Conservation (phyloP, 2,797 vertebrate species). For the Hirundo rustica region DNA sequence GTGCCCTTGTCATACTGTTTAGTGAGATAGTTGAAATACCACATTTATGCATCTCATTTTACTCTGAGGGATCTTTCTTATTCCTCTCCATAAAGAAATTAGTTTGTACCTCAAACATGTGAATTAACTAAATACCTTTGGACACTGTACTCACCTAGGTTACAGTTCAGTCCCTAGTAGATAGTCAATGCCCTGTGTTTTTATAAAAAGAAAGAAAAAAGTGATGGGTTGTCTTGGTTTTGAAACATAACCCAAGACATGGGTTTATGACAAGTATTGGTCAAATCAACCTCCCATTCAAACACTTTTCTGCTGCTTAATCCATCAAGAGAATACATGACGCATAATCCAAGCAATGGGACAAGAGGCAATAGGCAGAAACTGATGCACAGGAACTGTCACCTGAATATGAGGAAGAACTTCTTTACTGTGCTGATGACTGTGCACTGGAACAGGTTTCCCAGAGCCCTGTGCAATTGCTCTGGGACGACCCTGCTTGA, state of each 20-base stretch:
- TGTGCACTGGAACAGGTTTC: background rate
- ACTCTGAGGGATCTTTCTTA: background rate
- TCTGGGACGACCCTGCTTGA: background rate
- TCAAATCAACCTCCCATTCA: background rate
- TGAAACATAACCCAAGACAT: no score
- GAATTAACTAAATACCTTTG: background rate
- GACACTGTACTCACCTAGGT: background rate
- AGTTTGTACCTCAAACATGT: background rate
- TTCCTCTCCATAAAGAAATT: background rate
- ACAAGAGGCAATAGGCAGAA: background rate
- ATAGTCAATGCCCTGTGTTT: background rate
- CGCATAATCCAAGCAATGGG: background rate
- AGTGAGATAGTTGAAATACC: background rate
- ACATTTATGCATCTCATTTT: background rate
- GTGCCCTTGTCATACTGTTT: background rate
- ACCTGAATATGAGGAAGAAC: background rate
- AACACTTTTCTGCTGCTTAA: background rate
- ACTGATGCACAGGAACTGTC: background rate
- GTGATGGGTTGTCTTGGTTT: no score
- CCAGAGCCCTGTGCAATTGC: no score
- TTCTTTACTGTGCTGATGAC: background rate
- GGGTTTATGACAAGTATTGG: background rate
- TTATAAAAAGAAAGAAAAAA: background rate
- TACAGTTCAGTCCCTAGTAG: background rate
- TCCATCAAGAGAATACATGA: background rate